These are phyloP conservation scores for Poecilia wingei DNA, from an alignment of 2,797 vertebrate genomes.

Conservation along the genomic window DNA sequence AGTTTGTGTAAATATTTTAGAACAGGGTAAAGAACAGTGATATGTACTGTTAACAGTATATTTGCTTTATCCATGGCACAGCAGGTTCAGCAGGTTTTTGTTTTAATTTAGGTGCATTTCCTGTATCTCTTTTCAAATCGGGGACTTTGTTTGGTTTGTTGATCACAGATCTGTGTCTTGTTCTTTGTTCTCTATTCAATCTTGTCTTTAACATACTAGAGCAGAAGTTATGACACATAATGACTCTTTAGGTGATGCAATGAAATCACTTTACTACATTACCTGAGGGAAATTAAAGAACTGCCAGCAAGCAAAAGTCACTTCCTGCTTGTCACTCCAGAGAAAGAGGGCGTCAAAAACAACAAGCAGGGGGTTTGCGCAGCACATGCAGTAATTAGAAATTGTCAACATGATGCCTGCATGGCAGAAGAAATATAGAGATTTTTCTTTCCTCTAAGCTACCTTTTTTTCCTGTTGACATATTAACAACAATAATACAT, in stretches of 20 bases:
- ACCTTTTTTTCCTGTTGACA: neutral
- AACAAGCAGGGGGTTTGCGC: constrained; percentile 36
- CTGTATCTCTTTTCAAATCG: neutral
- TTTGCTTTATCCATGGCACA: too few species aligned
- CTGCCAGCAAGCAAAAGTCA: constrained; percentile 34
- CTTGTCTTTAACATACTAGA: neutral
- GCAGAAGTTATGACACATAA: constrained; percentile 31
- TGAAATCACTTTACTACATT: constrained; percentile 20
- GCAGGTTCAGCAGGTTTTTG: neutral
- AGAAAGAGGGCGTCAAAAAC: constrained; percentile 40
- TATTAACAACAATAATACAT: neutral
- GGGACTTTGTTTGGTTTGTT: neutral
- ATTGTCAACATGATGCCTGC: constrained; percentile 34
- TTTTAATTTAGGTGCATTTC: neutral
- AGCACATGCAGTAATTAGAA: constrained; percentile 49
- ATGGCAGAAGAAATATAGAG: constrained; percentile 14
- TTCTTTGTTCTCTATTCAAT: constrained; percentile 16
- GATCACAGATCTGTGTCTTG: constrained; percentile 6
- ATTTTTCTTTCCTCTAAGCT: neutral
- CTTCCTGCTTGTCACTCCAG: constrained; percentile 35
- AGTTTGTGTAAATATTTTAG: too few species aligned
- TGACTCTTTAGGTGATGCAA: constrained; percentile 35
- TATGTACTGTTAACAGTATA: too few species aligned
- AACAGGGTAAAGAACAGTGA: too few species aligned
- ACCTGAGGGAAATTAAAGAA: constrained; percentile 59